A percentile compares a stretch with the other conserved stretches of the same genome.
Conservation (phyloP, 2,113 vertebrate species). For the Laticauda laticaudata region DNA sequence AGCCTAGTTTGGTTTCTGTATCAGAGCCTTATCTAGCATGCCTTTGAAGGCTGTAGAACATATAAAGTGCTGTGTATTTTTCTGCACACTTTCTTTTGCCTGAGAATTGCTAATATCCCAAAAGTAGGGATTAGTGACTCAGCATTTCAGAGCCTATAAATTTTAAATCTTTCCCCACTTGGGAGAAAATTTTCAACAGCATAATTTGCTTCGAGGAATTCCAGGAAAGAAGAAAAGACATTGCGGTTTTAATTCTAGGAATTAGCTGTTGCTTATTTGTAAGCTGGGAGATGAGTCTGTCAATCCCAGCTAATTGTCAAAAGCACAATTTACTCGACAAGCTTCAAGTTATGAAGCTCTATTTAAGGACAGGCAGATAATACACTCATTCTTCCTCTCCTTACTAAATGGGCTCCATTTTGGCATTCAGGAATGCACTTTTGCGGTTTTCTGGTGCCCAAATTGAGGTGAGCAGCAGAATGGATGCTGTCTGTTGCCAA, state of each 20-base stretch:
- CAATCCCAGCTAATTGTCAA: neutral
- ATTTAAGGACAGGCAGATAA: neutral
- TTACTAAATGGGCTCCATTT: neutral
- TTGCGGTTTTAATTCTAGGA: neutral
- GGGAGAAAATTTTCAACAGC: neutral
- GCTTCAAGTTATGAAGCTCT: neutral
- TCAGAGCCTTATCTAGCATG: neutral
- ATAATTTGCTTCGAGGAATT: neutral
- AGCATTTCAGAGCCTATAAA: neutral
- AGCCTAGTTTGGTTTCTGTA: neutral
- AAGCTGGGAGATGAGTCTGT: neutral
- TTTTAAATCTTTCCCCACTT: neutral
- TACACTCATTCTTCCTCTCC: neutral
- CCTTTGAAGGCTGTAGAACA: neutral
- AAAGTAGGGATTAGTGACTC: neutral
- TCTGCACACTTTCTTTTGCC: neutral
- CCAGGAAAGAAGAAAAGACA: neutral
- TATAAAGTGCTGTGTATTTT: neutral
- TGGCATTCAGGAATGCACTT: conserved; percentile 11
- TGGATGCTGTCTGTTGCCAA: conserved; percentile 40
- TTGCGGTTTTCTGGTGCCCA: conserved; percentile 19
- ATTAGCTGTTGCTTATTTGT: neutral
- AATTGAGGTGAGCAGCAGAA: conserved; percentile 35
- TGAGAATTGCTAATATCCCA: neutral
- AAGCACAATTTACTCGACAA: neutral